Conservation (phyloP, 2,113 vertebrate species). For the Carassius gibelio region DNA sequence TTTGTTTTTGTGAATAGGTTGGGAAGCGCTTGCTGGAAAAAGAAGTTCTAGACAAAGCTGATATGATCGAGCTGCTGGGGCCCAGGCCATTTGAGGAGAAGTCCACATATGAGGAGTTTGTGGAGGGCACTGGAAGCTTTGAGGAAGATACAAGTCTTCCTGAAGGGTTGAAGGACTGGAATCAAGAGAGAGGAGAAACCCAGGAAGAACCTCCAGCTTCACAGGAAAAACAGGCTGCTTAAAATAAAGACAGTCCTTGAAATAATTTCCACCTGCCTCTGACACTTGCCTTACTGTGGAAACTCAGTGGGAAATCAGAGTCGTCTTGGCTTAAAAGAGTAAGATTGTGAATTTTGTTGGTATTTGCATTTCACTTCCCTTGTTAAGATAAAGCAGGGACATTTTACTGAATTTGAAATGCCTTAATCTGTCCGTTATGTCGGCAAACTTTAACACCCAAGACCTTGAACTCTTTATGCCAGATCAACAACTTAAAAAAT, state of each 20-base stretch:
- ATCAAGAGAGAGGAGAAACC: constrained; percentile 47
- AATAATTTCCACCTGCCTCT: background rate
- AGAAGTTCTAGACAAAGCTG: constrained; percentile 71
- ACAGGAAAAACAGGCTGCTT: constrained; percentile 55
- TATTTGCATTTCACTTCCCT: constrained; percentile 9
- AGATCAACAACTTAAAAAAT: background rate
- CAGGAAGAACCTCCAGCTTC: constrained; percentile 33
- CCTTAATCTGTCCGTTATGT: constrained; percentile 26
- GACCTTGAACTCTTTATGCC: background rate
- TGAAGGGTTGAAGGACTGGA: constrained; percentile 71
- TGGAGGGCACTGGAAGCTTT: constrained; percentile 70
- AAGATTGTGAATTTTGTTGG: background rate
- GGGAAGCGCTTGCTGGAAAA: constrained; percentile 70
- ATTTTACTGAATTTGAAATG: constrained; percentile 9
- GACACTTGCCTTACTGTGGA: background rate
- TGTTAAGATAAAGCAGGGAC: background rate
- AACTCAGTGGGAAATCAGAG: background rate
- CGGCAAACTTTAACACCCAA: background rate
- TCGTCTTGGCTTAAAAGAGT: background rate
- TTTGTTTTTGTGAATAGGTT: constrained; percentile 58
- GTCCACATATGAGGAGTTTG: constrained; percentile 71
- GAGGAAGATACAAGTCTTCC: constrained; percentile 73
- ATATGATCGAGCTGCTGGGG: constrained; percentile 70
- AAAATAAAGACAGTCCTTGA: background rate
- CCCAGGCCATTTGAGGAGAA: constrained; percentile 68